These are phyloP conservation scores for Asobara japonica DNA, from an alignment of 1,140 invertebrate species.

Conservation along the genomic window DNA sequence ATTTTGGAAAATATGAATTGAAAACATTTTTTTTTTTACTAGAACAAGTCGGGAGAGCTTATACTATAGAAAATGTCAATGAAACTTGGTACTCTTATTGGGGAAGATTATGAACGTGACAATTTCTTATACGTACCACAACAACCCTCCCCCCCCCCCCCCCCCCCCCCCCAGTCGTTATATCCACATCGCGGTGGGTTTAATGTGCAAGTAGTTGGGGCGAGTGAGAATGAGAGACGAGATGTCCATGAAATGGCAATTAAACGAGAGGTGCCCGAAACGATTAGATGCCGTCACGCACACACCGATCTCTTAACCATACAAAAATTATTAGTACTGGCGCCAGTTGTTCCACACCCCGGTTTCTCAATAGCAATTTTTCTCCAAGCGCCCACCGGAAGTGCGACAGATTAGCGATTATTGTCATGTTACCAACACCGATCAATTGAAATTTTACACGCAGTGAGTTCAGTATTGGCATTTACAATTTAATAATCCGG, in stretches of 20 bases:
- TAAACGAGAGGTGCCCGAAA: constrained; percentile 15
- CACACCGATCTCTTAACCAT: not conserved
- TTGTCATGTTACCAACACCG: not conserved
- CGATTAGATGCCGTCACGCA: constrained; percentile 18
- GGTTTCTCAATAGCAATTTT: not conserved
- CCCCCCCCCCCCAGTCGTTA: not conserved
- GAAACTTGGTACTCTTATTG: not conserved
- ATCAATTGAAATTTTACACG: not conserved
- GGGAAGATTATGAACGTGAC: constrained; percentile 8
- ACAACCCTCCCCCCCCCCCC: no score
- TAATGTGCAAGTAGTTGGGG: not conserved
- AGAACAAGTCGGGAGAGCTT: no score
- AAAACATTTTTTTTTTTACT: no score
- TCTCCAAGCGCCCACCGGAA: not conserved
- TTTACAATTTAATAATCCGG: not conserved
- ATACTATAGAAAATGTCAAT: not conserved
- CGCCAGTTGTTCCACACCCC: not conserved
- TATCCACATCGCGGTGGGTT: not conserved
- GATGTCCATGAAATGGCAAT: constrained; percentile 13
- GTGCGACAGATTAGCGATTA: not conserved
- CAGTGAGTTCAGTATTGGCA: not conserved
- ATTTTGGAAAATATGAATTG: no score
- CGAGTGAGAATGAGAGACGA: not conserved
- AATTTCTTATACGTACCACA: constrained; percentile 2
- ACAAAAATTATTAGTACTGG: constrained; percentile 17